phyloP scores from a whole-genome alignment of 2,888 invertebrate species.

The Epinotia bilunana region DNA sequence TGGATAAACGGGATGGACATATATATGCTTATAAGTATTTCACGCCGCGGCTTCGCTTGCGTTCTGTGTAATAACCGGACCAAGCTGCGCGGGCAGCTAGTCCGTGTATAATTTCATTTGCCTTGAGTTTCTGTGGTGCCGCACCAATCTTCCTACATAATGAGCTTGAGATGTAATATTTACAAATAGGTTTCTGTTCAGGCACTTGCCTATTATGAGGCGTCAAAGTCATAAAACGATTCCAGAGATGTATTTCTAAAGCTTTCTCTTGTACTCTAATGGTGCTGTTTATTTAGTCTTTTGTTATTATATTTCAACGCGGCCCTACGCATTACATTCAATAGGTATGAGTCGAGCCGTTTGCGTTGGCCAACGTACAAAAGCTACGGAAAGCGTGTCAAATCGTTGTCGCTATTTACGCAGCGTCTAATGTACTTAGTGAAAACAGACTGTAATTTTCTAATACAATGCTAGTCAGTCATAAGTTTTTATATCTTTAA shows the following conservation, averaged over 20 bases:
- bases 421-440: not conserved
- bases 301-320: slow-evolving; percentile 16
- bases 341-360: slow-evolving; percentile 12
- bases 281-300: slow-evolving; percentile 21
- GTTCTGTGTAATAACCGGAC: too few species aligned
- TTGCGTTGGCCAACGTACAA: slow-evolving; percentile 28
- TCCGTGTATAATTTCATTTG: not conserved
- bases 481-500: slow-evolving; percentile 10
- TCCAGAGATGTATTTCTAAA: slow-evolving; percentile 17
- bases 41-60: too few species aligned
- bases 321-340: slow-evolving; percentile 13
- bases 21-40: too few species aligned
- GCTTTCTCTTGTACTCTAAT: slow-evolving; percentile 20
- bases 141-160: too few species aligned
- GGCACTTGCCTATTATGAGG: not conserved
- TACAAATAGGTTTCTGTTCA: not conserved
- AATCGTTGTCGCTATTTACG: slow-evolving; percentile 15
- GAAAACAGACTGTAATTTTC: slow-evolving; percentile 15
- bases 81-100: too few species aligned
- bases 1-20: too few species aligned
- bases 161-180: too few species aligned
- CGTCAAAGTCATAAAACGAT: slow-evolving; percentile 2
- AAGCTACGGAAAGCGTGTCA: slow-evolving; percentile 31
- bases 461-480: slow-evolving; percentile 23
- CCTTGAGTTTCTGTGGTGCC: too few species aligned